A percentile compares a stretch with the other conserved stretches of the same genome.
phyloP scores from a whole-genome alignment of 2,797 vertebrate species.

The Pachyuromys duprasi region DNA sequence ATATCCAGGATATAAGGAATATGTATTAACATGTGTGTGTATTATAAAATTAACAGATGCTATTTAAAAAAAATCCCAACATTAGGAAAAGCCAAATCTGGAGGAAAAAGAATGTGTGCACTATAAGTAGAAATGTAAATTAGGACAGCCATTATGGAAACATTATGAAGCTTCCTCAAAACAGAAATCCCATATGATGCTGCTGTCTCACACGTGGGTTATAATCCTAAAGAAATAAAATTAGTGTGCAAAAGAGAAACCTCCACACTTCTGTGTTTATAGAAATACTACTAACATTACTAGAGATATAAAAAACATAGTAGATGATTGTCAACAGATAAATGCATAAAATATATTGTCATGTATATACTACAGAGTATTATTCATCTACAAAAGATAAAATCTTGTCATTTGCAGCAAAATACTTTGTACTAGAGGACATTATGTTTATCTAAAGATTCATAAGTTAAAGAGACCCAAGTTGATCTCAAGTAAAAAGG shows the following conservation, averaged over 20 bases:
- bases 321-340: neutral
- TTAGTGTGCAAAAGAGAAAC: neutral
- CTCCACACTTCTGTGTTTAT: no score
- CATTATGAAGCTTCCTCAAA: neutral
- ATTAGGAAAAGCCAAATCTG: neutral
- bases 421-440: neutral
- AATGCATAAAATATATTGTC: neutral
- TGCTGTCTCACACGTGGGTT: neutral
- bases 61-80: neutral
- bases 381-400: neutral
- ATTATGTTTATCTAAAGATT: neutral
- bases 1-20: neutral
- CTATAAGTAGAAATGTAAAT: neutral
- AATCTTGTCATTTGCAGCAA: neutral
- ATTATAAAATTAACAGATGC: neutral
- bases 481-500: neutral
- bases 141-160: neutral
- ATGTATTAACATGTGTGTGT: neutral
- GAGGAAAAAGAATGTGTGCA: neutral
- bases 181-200: neutral
- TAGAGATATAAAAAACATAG: neutral
- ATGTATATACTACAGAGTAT: neutral
- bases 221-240: neutral
- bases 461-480: no score
- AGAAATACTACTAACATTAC: neutral